These are phyloP conservation scores for Synodontis membranacea DNA, from an alignment of 2,113 vertebrate species.

Conservation along the genomic window DNA sequence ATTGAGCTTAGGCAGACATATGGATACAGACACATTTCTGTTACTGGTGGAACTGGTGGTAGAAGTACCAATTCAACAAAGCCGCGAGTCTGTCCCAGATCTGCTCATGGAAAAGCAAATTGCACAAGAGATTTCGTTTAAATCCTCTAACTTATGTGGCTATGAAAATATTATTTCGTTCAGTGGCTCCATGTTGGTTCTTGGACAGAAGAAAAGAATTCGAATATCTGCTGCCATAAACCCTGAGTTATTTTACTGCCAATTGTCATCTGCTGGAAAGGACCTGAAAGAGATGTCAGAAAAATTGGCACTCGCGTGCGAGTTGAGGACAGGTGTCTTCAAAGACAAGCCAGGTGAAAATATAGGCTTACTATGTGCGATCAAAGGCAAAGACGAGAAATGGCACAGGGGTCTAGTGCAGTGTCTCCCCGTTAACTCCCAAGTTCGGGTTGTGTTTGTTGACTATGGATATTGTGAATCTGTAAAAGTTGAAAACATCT, in stretches of 20 bases:
- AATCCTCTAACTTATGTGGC: conserved; percentile 53
- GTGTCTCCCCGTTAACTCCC: conserved; percentile 74
- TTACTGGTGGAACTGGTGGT: conserved; percentile 80
- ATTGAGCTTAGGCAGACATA: conserved; percentile 76
- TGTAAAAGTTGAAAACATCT: conserved; percentile 73
- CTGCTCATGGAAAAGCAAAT: conserved; percentile 63
- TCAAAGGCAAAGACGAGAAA: conserved; percentile 79
- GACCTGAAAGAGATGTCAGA: conserved; percentile 76
- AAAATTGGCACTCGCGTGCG: conserved; percentile 72
- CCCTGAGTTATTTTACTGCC: conserved; percentile 83
- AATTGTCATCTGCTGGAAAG: conserved; percentile 70
- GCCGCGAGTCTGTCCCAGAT: conserved; percentile 59
- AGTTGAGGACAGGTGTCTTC: conserved; percentile 59
- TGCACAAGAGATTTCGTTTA: conserved; percentile 56
- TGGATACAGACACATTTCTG: conserved; percentile 83
- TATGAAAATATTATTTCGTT: conserved; percentile 71
- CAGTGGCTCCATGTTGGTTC: conserved; percentile 67
- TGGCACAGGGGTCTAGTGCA: conserved; percentile 89
- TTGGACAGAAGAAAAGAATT: conserved; percentile 74
- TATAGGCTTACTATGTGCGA: conserved; percentile 83
- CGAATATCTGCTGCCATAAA: conserved; percentile 79
- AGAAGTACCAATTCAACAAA: conserved; percentile 68
- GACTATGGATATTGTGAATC: conserved; percentile 85
- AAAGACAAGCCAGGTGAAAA: conserved; percentile 64
- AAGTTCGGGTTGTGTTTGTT: conserved; percentile 82